phyloP scores from a whole-genome alignment of 30 jellyfish, hydroid and myxozoan genomes.

The Cassiopea andromeda region DNA sequence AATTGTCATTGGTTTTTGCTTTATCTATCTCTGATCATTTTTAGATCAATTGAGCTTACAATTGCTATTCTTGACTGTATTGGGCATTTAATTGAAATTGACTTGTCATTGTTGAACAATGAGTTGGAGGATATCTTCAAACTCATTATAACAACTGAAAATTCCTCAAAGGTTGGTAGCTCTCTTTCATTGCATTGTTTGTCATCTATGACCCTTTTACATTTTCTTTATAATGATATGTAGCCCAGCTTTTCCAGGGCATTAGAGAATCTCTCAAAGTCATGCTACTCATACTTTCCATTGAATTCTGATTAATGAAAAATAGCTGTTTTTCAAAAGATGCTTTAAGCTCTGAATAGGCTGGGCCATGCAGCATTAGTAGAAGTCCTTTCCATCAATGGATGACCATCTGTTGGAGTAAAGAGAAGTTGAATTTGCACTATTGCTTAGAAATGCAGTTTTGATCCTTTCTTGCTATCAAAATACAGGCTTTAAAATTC shows the following conservation, averaged over 20 bases:
- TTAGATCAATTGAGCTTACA: neutral
- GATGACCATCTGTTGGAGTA: no score
- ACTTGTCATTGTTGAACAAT: neutral
- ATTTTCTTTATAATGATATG: neutral
- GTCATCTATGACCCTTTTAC: neutral
- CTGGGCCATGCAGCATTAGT: no score
- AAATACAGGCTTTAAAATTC: no score
- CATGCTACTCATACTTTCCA: no score
- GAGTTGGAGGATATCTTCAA: neutral
- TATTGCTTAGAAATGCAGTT: no score
- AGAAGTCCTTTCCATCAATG: no score
- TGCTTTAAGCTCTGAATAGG: no score
- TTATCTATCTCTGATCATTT: neutral
- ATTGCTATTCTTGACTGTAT: neutral
- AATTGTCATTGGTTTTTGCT: neutral
- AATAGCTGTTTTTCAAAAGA: no score
- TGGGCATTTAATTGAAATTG: slow-evolving; percentile 13
- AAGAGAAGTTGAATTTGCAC: no score
- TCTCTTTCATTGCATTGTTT: neutral
- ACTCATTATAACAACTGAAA: neutral
- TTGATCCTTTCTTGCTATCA: no score
- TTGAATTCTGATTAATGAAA: no score
- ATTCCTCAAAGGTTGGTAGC: neutral
- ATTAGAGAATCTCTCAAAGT: no score
- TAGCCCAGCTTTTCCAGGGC: neutral